Evolutionary conservation across 2,888 invertebrate species (phyloP).

Genomic region (Malacosoma neustria): DNA sequence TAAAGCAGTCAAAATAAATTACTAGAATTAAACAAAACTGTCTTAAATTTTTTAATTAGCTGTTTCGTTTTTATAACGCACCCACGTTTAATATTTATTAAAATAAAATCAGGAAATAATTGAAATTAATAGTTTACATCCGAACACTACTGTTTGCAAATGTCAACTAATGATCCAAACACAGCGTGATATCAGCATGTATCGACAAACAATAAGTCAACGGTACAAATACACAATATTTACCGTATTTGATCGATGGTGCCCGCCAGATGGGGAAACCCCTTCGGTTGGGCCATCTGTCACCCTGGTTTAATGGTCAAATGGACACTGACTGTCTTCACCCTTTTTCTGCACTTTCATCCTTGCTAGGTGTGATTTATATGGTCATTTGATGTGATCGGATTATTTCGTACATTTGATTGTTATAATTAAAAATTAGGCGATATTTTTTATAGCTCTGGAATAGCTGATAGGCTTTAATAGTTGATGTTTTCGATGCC

Average conservation of each 20-base stretch:
- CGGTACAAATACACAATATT: conserved; percentile 54
- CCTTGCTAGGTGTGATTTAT: conserved; percentile 18
- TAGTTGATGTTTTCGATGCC: too few species aligned
- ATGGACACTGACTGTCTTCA: conserved; percentile 14
- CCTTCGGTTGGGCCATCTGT: conserved; percentile 58
- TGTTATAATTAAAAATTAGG: too few species aligned
- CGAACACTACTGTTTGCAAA: conserved; percentile 18
- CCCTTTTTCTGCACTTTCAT: conserved; percentile 29
- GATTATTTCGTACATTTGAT: background rate
- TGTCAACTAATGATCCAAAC: conserved; percentile 37
- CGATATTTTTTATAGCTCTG: too few species aligned
- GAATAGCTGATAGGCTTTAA: too few species aligned
- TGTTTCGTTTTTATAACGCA: too few species aligned
- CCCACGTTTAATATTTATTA: too few species aligned
- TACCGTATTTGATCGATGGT: conserved; percentile 63
- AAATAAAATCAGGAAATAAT: too few species aligned
- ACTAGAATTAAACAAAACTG: too few species aligned
- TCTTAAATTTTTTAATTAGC: too few species aligned
- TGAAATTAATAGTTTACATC: conserved; percentile 17
- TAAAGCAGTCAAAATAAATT: too few species aligned
- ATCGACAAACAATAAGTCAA: conserved; percentile 55
- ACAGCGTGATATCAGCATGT: conserved; percentile 41
- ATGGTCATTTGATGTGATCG: conserved; percentile 9
- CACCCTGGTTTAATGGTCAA: conserved; percentile 37
- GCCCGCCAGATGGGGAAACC: conserved; percentile 59